Base-by-base conservation (phyloP, 1,140 invertebrate species). In the Lerema accius region DNA sequence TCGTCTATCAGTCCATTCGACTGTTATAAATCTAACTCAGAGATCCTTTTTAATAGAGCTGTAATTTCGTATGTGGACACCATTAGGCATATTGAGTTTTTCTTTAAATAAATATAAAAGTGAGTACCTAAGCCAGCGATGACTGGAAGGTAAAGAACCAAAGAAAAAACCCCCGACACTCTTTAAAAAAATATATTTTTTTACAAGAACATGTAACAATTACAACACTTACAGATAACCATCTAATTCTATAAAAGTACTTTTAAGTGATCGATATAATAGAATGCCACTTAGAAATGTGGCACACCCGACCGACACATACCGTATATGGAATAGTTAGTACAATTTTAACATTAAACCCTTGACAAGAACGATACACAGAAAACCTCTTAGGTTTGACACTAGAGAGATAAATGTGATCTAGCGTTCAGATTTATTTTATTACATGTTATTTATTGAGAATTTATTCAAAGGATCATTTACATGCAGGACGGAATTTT, bases 291-390 rank as follows among this genome's bases (percentile, higher is more conserved):
- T 53, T 40, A 4, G 50, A 17, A 40, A 53, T 53, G 50, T 40
- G 16, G 50, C 50, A 53, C 35, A 11, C 37, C 42, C 17, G 35
- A n/a, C 16, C 50, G 4, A 53, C 48, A 51, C 50, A 55, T 42
- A 10, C 50, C 50, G 13, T 55, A 55, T 42, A 55, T 40, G 37
- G 50, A 26, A 26, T 42, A 42, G 19, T 42, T 55, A 55, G 17
- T 55, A 55, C 51, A 55, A 42, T 55, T 55, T 55, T 42, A 40
- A 40, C 51, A 37, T 17, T 55, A n/a, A 56, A 26, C 53, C 53
- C 19, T 56, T 42, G 39, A 43, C 13, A 56, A 43, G 17, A 56
- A 6, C 40, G 39, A 32, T 55, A 45, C 39, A 43, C 42, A 43
- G 23, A 56, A 56, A 56, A 42, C 53, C 53, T 56, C 23, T 53